Percentiles rank a stretch among this genome's conserved stretches.
Conservation (phyloP, 35 echinoderm and acorn worm species). For the Apostichopus californicus region DNA sequence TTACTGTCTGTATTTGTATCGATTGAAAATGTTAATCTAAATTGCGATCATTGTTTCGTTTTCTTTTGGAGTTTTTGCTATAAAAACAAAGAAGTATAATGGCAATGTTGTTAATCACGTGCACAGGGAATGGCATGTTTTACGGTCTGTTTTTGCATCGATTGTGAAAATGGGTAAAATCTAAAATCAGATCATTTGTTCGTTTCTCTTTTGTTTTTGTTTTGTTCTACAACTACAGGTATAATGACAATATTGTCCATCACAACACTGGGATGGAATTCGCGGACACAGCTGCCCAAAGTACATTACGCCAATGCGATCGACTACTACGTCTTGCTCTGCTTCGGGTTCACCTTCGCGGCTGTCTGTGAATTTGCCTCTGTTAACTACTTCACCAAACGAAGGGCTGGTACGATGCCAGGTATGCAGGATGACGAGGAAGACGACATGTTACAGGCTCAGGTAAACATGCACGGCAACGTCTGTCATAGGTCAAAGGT, state of each 20-base stretch:
- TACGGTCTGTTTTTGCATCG: background rate
- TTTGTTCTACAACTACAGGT: conserved; percentile 24
- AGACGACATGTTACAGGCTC: conserved; percentile 79
- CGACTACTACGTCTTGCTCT: conserved; percentile 83
- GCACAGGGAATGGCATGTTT: background rate
- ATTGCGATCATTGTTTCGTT: background rate
- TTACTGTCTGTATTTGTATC: background rate
- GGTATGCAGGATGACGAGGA: conserved; percentile 92
- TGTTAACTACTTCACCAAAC: conserved; percentile 92
- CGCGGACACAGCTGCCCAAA: conserved; percentile 80
- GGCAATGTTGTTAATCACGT: no score
- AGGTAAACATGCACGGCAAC: conserved; percentile 33
- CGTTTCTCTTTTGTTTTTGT: background rate
- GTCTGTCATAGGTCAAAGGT: no score
- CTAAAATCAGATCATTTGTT: background rate
- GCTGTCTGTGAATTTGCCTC: conserved; percentile 90
- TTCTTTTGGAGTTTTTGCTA: no score
- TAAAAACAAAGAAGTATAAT: no score
- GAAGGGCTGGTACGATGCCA: conserved; percentile 81
- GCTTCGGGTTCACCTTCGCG: conserved; percentile 87
- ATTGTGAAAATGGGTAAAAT: background rate
- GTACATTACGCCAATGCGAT: conserved; percentile 94
- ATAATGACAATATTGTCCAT: conserved; percentile 93
- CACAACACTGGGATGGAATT: conserved; percentile 84
- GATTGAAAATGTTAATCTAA: background rate